These are phyloP conservation scores for Vanessa cardui DNA, from an alignment of 2,888 invertebrate genomes.

Conservation along the genomic window DNA sequence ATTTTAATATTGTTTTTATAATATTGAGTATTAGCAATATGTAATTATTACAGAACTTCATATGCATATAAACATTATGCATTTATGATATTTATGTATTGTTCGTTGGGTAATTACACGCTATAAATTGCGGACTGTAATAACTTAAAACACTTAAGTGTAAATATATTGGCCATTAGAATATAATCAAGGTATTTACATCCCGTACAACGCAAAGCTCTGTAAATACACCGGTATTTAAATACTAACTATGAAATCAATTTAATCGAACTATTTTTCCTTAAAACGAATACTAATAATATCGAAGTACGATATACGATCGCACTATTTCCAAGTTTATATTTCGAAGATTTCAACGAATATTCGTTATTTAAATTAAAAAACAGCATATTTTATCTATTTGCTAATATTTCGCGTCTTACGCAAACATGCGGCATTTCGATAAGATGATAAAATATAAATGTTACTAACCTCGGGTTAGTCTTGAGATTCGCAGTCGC, in stretches of 20 bases:
- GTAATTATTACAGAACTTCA: neutral
- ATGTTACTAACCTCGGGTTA: constrained; percentile 72
- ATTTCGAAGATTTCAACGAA: neutral
- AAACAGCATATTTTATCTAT: constrained; percentile 41
- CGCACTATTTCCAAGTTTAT: neutral
- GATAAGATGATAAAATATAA: constrained; percentile 66
- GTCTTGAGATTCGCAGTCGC: constrained; percentile 61
- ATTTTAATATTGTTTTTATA: too few relatives aligned
- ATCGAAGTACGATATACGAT: neutral
- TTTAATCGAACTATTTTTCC: neutral
- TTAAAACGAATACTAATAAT: neutral
- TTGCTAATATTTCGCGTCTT: constrained; percentile 66
- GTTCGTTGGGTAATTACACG: constrained; percentile 19
- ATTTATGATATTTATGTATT: constrained; percentile 14
- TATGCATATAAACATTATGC: neutral
- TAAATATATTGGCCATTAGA: constrained; percentile 1
- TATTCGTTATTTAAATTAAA: neutral
- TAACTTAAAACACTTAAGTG: constrained; percentile 22
- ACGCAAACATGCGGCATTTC: constrained; percentile 58
- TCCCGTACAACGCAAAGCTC: neutral
- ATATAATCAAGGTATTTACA: neutral
- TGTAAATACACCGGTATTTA: too few relatives aligned
- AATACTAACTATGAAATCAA: too few relatives aligned
- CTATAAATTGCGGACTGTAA: constrained; percentile 26
- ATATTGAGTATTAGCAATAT: too few relatives aligned